Percentiles rank a stretch among this genome's conserved stretches.
Evolutionary conservation across 2,113 vertebrate genomes (phyloP).

Genomic region (Podocnemis expansa): DNA sequence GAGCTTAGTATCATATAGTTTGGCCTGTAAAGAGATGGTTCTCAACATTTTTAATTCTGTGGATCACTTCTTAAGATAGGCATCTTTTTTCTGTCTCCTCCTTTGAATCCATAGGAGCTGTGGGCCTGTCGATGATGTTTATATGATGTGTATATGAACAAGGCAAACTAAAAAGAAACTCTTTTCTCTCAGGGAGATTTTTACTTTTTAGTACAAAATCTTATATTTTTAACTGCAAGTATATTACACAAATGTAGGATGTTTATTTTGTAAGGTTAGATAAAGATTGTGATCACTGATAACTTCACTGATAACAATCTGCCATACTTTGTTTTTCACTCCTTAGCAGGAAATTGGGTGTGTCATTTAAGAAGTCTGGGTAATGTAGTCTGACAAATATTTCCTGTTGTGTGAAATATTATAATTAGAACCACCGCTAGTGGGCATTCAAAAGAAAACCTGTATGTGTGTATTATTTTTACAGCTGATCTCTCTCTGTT

Average conservation of each 20-base stretch:
- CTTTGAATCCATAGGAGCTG: not conserved
- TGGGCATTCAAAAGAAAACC: not conserved
- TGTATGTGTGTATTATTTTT: not conserved
- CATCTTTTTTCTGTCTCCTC: not conserved
- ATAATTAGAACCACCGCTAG: not conserved
- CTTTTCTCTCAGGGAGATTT: not conserved
- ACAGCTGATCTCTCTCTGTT: not conserved
- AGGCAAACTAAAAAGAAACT: not conserved
- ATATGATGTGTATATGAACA: fast-evolving
- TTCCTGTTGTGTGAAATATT: not conserved
- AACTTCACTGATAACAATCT: conserved; percentile 40
- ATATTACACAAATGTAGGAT: not conserved
- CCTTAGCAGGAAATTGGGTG: conserved; percentile 26
- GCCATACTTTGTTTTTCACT: conserved; percentile 21
- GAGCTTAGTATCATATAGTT: not conserved
- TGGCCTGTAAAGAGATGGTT: not conserved
- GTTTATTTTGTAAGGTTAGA: conserved; percentile 38
- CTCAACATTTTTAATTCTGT: not conserved
- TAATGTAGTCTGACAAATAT: conserved; percentile 15
- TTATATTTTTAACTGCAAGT: not conserved
- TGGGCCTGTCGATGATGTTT: not conserved
- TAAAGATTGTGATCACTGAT: not conserved
- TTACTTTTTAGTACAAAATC: not conserved
- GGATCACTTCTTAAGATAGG: not conserved
- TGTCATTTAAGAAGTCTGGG: conserved; percentile 18